Base-by-base conservation (phyloP, 2,888 invertebrate genomes). In the Mechanitis messenoides region DNA sequence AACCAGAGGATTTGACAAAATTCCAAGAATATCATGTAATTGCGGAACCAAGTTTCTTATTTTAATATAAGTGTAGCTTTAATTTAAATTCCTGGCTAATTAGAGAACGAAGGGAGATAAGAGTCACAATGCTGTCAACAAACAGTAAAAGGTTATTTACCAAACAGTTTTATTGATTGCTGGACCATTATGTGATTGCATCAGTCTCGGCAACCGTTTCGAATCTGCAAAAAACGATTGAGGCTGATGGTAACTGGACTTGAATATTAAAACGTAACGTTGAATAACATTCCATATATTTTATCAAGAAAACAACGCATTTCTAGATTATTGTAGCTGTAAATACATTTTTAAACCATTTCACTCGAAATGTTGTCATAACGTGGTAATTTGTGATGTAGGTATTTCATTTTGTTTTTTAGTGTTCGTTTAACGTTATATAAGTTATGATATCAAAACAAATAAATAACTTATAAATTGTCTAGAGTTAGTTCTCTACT, bases 1-100 rank as follows among this genome's bases (percentile, higher is more conserved):
- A 62, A 56, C 33, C 55, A 55, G 58, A 58, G 55, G 47, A 62
- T 53, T 62, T 58, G 62, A 53, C 58, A 46, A 20, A 47, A 58
- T 62, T 45, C 58, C 62, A 55, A 55, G 12, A 9, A 28, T 55
- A 3, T 62, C 53, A 58, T 62, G 62, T 62, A 62, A 62, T 5
- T 50, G 45, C 50, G 61, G 55, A 62, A 62, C 38, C 28, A 28
- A 46, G 2, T 56, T 45, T 35, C 9, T 28, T 9, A 33, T 3
- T 45, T 56, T 11, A 7, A 4, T 42, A 9, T 42, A 42, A 42
- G 9, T 9, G 20, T 9, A 6, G 35, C 3, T 35, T 5, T 35
- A 35, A 5, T 35, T 42, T 42, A 42, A 42, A 42, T 42, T 7
- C 11, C 42, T 11, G 42, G 7, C 42, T 42, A 42, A 9, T 42